Evolutionary conservation across 2,113 vertebrate species (phyloP).

Genomic region (rabbit (Oryctolagus cuniculus)): mOryCun1.1 NC_091450.1:13937501-13938000

Average conservation of each 20-base stretch:
- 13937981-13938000: background rate
- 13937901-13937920: background rate
- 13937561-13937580: background rate
- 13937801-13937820: background rate
- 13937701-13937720: background rate
- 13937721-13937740: background rate
- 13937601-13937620: background rate
- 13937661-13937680: background rate
- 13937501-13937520: too few relatives aligned
- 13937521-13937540: too few relatives aligned
- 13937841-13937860: background rate
- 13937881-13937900: background rate
- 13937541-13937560: background rate
- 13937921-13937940: background rate
- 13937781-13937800: background rate
- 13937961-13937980: background rate
- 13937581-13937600: slow-evolving; percentile 31
- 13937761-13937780: background rate
- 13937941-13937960: background rate
- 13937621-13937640: background rate
- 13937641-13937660: background rate
- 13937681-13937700: background rate
- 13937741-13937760: background rate
- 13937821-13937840: background rate
- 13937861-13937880: background rate